These are phyloP conservation scores for Chrysomallon squamiferum DNA, from an alignment of 1,140 invertebrate species.

Conservation along the genomic window DNA sequence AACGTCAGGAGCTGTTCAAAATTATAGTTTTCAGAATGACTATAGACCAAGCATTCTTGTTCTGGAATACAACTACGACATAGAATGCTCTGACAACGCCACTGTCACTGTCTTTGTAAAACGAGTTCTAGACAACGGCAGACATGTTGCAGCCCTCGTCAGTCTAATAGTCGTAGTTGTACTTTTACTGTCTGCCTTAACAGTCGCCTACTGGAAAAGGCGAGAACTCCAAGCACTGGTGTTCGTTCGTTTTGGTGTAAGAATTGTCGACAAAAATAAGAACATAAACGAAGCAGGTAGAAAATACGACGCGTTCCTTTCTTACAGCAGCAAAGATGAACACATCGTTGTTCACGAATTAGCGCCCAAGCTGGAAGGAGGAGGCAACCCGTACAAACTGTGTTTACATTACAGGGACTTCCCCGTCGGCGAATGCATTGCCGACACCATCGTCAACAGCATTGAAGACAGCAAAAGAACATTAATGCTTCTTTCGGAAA, in stretches of 20 bases:
- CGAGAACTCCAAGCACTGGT: constrained; percentile 30
- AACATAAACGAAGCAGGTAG: constrained; percentile 2
- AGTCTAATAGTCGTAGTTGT: constrained; percentile 4
- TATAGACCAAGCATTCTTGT: neutral
- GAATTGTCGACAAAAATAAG: constrained; percentile 18
- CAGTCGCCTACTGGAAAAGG: constrained; percentile 18
- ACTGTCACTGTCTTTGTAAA: neutral
- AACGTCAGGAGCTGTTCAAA: too few species aligned
- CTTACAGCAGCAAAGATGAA: constrained; percentile 40
- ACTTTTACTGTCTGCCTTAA: constrained; percentile 9
- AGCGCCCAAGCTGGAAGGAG: constrained; percentile 33
- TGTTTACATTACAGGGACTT: constrained; percentile 49
- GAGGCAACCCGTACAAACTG: constrained; percentile 32
- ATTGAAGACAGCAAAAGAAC: constrained; percentile 35
- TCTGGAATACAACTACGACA: neutral
- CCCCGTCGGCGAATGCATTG: constrained; percentile 32
- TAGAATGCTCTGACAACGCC: neutral
- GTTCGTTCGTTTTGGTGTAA: constrained; percentile 29
- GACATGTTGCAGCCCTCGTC: constrained; percentile 1
- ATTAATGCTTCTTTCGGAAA: constrained; percentile 32
- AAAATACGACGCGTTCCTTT: constrained; percentile 44
- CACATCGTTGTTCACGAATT: constrained; percentile 32
- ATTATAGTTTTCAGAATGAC: neutral
- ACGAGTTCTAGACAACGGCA: neutral
- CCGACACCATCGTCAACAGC: constrained; percentile 31